Conservation (phyloP, 2,797 vertebrate genomes). For the Liasis olivaceus region DNA sequence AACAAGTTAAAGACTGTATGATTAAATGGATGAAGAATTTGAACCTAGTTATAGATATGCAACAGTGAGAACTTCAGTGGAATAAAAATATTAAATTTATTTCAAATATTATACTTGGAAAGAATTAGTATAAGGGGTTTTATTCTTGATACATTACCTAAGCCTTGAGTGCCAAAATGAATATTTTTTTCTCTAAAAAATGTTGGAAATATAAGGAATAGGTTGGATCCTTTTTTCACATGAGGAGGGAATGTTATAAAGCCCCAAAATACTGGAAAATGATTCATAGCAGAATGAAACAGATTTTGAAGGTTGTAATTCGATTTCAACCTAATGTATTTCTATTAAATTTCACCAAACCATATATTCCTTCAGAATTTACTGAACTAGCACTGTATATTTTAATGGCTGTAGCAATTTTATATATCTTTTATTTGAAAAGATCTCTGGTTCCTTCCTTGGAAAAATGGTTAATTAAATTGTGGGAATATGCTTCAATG, state of each 20-base stretch:
- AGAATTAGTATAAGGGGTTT: neutral
- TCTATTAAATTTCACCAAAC: neutral
- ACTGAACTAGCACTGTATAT: neutral
- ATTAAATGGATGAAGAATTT: neutral
- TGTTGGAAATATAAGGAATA: neutral
- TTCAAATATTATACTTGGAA: neutral
- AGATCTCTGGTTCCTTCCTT: neutral
- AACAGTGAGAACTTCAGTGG: neutral
- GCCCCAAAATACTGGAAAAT: neutral
- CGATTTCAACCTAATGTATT: neutral
- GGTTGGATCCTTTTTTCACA: neutral
- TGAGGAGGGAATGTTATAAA: neutral
- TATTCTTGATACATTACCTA: neutral
- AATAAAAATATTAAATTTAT: neutral
- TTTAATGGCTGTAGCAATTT: neutral
- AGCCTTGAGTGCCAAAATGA: neutral
- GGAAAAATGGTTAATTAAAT: neutral
- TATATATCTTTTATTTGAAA: neutral
- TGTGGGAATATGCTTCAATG: neutral
- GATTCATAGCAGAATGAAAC: neutral
- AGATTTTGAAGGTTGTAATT: neutral
- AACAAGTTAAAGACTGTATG: neutral
- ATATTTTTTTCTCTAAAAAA: neutral
- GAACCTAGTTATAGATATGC: neutral
- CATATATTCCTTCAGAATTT: neutral